These are phyloP conservation scores for Philereme transversata DNA, from an alignment of 2,888 invertebrate genomes.

Conservation along the genomic window DNA sequence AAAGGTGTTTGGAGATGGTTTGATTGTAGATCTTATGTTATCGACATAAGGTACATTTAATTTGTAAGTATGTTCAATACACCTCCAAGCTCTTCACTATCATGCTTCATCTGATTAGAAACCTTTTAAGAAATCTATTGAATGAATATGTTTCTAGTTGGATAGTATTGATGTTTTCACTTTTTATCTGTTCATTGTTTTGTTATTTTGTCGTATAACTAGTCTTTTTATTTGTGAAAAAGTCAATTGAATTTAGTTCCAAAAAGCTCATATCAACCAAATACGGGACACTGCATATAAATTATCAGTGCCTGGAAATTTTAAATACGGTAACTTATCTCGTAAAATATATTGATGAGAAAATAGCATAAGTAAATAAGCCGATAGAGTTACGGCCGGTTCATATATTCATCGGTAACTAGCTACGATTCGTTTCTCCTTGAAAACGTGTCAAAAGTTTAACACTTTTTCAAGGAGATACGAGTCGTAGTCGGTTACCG, in stretches of 20 bases:
- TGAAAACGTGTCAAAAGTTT: too few species aligned
- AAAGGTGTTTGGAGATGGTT: constrained; percentile 18
- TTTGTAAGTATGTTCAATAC: constrained; percentile 2
- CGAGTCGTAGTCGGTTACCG: too few species aligned
- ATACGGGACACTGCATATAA: too few species aligned
- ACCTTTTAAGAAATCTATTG: background rate
- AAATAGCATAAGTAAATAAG: too few species aligned
- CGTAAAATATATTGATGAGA: too few species aligned
- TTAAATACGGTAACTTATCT: too few species aligned
- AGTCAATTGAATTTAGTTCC: constrained; percentile 2
- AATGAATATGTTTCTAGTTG: constrained; percentile 1
- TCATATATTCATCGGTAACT: too few species aligned
- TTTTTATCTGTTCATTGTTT: constrained; percentile 10
- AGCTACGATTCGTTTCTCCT: too few species aligned
- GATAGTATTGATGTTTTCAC: constrained; percentile 12
- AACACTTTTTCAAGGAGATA: too few species aligned
- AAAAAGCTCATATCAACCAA: background rate
- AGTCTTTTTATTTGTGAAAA: constrained; percentile 12
- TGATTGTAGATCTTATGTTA: constrained; percentile 2
- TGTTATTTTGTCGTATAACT: constrained; percentile 18
- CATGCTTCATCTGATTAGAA: constrained; percentile 11
- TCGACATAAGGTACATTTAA: constrained; percentile 7
- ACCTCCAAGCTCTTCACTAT: constrained; percentile 15
- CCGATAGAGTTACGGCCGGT: too few species aligned
- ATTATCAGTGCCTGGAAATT: too few species aligned